Evolutionary conservation across 2,888 invertebrate species (phyloP), one percentile per base, ranked within the genome.

Genomic region (Chouioia cunea): DNA sequence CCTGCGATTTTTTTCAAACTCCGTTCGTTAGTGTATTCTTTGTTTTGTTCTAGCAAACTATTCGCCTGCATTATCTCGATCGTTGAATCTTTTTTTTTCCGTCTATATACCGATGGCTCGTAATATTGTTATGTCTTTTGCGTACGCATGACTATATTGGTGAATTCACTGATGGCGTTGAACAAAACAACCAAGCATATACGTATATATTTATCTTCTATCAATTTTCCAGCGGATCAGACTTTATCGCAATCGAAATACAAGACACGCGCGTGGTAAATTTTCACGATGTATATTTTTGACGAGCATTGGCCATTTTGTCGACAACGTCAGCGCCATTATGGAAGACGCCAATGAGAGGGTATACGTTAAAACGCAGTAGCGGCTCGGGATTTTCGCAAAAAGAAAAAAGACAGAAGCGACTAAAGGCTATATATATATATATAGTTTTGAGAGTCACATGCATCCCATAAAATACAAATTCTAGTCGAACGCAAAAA

Each of bases 401-500:
- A 27, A 27, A 27, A 27, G 3, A 36, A 36, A 36, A 36, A 12
- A 53, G 47, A 44, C 10, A 16, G 23, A 52, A 23, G 12, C 8
- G 59, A 54, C 36, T 6, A 36, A 36, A 36, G 12, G 36, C 10
- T n/a, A n/a, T n/a, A n/a, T n/a, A n/a, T n/a, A n/a, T n/a, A 36
- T 10, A 36, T 36, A 36, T 10, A 36, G 36, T 36, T 36, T 36
- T 10, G 36, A 36, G 36, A 81, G 79, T 80, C 79, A 79, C 80
- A 81, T 79, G 79, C 79, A 79, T 80, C 81, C 83, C 80, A 64
- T 71, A 62, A 62, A 70, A 81, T 81, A 85, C 83, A 78, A 84
- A 84, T 83, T 85, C 85, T 85, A 85, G 85, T 85, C 85, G 82
- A 83, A 36, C 79, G 82, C 81, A 81, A 74, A 78, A 78, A 83